phyloP scores from a whole-genome alignment of 2,888 invertebrate genomes.

The Halictus quadricinctus region DNA sequence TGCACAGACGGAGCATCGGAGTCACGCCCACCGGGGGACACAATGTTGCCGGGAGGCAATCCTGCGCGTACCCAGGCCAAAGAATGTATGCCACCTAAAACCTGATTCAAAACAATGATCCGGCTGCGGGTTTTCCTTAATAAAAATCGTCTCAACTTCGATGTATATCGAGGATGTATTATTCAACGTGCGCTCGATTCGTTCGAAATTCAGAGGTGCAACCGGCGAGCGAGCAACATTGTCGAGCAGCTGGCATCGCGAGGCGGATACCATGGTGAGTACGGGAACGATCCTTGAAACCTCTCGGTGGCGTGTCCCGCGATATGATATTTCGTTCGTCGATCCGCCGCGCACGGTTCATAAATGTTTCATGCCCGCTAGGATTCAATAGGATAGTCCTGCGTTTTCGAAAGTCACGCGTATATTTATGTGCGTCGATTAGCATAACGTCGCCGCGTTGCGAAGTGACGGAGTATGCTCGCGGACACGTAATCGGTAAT shows the following conservation, averaged over 20 bases:
- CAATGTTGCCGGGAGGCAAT: background rate
- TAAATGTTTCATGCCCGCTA: conserved; percentile 49
- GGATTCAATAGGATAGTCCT: conserved; percentile 44
- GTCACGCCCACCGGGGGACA: background rate
- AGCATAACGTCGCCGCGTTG: conserved; percentile 14
- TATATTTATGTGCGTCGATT: conserved; percentile 19
- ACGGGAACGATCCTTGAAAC: conserved; percentile 33
- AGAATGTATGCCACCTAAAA: background rate
- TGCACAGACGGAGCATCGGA: background rate
- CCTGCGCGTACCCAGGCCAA: background rate
- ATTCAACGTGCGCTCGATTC: conserved; percentile 42
- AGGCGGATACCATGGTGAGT: background rate
- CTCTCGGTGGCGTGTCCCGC: conserved; percentile 23
- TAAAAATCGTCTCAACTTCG: background rate
- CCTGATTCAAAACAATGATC: background rate
- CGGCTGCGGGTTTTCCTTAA: background rate
- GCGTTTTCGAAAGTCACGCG: conserved; percentile 29
- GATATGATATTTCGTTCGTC: conserved; percentile 38
- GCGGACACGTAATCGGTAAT: background rate
- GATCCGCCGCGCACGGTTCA: conserved; percentile 32
- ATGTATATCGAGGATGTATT: conserved; percentile 45
- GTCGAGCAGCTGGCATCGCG: conserved; percentile 23
- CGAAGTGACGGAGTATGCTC: background rate
- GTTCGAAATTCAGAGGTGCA: conserved; percentile 44
- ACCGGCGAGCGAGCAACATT: background rate